Base-by-base conservation (phyloP, 2,113 vertebrate genomes). In the Menura novaehollandiae region DNA sequence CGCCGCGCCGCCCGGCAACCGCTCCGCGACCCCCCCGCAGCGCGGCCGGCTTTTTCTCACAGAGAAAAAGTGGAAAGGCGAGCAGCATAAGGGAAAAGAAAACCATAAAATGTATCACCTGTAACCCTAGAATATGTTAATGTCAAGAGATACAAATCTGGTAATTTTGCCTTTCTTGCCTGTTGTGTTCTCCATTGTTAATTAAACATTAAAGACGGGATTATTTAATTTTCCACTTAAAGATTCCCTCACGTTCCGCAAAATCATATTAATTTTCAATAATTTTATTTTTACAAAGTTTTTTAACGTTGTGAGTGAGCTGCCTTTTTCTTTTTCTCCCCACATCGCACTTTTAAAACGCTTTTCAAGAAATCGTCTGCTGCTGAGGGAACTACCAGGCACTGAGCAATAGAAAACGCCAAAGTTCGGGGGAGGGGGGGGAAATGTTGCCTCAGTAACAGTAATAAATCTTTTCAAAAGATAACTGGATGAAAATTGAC, bases 61-160 rank as follows among this genome's bases (percentile, higher is more conserved):
- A 2, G 4, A 39, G 33, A 27, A 85, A 39, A 83, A 35, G 64
- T 19, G 64, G 43, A 52, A 81, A 85, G 24, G 52, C 20, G 43
- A 78, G 47, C 17, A 18, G 39, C 35, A 60, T 14, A 15, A 75
- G 58, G 67, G 78, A 60, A 84, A 89, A 90, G 35, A 75, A 88
- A 83, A 26, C 72, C 78, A 52, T 74, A 85, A 94, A 94, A 89
- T 37, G 84, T 59, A 87, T 52, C 90, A 17, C 83, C 92, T 78
- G 94, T 91, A 95, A 94, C 91, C 78, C 84, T 93, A 95, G 93
- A 94, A 55, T 92, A 95, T 95, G 96, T 69, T 95, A 92, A 83
- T 83, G 60, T 15, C 47, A n/a, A 21, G 77, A 87, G 95, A 93
- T 91, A 92, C 72, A 85, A 88, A 92, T 80, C 83, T 94, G 55